Evolutionary conservation across 2,888 invertebrate genomes (phyloP).

Genomic region (Orchestes rusci): DNA sequence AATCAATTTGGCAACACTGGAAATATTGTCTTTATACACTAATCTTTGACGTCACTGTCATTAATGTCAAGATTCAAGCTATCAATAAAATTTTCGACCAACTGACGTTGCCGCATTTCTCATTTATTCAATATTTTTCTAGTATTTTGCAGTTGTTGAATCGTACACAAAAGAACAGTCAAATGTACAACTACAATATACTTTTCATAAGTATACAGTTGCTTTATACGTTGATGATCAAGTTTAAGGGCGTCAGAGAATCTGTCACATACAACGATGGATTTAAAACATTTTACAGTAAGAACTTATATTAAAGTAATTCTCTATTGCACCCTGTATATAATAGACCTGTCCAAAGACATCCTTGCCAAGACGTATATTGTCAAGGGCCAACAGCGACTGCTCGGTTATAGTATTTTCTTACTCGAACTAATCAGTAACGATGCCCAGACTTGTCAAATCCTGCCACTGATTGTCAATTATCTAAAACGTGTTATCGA

Average conservation of each 20-base stretch:
- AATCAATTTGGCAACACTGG: no score
- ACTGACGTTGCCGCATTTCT: no score
- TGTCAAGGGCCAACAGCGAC: no score
- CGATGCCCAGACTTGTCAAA: no score
- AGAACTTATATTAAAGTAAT: slow-evolving; percentile 7
- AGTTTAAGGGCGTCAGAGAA: slow-evolving; percentile 14
- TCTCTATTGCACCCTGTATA: no score
- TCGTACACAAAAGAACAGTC: neutral
- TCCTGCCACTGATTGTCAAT: slow-evolving; percentile 16
- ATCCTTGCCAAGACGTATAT: no score
- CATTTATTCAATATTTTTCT: slow-evolving; percentile 7
- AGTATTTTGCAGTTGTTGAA: slow-evolving; percentile 16
- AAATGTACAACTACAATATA: slow-evolving; percentile 9
- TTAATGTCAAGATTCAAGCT: no score
- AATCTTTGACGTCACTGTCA: no score
- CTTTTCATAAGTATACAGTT: slow-evolving; percentile 15
- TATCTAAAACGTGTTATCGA: slow-evolving; percentile 26
- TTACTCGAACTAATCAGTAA: slow-evolving; percentile 15
- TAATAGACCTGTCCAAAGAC: slow-evolving; percentile 7
- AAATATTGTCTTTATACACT: no score
- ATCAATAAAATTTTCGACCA: no score
- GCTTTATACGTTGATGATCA: slow-evolving; percentile 9
- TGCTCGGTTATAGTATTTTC: no score
- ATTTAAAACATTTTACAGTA: slow-evolving; percentile 19
- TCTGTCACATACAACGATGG: slow-evolving; percentile 28